Base-by-base conservation (phyloP, 2,113 vertebrate genomes). In the Syngnathus floridae region DNA sequence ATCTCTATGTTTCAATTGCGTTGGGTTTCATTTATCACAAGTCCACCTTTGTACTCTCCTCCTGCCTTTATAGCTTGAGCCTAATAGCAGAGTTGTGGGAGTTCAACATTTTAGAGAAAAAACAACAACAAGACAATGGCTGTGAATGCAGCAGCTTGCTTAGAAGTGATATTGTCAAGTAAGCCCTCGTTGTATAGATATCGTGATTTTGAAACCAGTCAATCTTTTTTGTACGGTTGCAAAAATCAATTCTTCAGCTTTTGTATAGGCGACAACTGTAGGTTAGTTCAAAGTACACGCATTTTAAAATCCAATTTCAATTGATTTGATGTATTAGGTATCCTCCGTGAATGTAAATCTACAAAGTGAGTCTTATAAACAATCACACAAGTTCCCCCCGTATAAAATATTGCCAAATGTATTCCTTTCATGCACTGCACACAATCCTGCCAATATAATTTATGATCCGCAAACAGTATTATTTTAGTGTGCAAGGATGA, bases 1-100 rank as follows among this genome's bases (percentile, higher is more conserved):
- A 56, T 63, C 31, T 41, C 69, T 31, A 31, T 73, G 64, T 74
- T 83, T 80, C 75, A 70, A 51, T 79, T 77, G 71, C 64, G 52
- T 69, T 64, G 11, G 58, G 68, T 19, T 76, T 77, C 69, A 41
- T 70, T 75, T 79, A 65, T 79, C 67, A 64, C 67, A 54, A 64
- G 64, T 65, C 45, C 36, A 38, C 36, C 9, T 37, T 59, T 11
- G 19, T 59, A 37, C 9, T 59, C 57, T 38, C 8, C 9, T 38
- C 8, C 35, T 59, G 7, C 36, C 10, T 52, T 6, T 52, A 3
- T n/a, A n/a, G 49, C 19, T 19, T 49, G 17, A 19, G 17, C 16
- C 16, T 19, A 36, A 36, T 37, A 35, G 16, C 21, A 35, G 14
- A 13, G 31, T 36, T 37, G 46, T 17, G 16, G 4, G 5, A 49